Evolutionary conservation across 2,797 vertebrate genomes (phyloP), one percentile per base, ranked within the genome.

Genomic region (Halcyon smyrnensis): DNA sequence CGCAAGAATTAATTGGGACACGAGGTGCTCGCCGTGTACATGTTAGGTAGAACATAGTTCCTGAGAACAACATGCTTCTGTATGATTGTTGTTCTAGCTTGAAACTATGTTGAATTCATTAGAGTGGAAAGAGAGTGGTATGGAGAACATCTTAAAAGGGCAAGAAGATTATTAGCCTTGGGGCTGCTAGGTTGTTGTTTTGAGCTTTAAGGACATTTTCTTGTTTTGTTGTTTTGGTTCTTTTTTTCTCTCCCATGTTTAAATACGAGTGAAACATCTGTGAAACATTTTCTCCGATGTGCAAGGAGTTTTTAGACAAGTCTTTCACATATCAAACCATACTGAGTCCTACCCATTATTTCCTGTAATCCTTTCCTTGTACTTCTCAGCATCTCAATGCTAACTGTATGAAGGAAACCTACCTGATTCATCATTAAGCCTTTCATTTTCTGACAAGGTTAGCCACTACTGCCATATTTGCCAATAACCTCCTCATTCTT

Each of bases 371-470:
- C 30, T 51, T 74, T 56, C 48, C 54, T 57, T 1, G 6, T 71
- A 75, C 19, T 18, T 41, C 78, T 68, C 62, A 62, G 46, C 68
- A 62, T 57, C n/a, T 32, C 32, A 94, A 64, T 36, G 53, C 51
- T 70, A 45, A 50, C 28, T 57, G 27, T 50, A 12, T 28, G 46
- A 92, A 75, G 82, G 34, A 24, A 84, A 93, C 78, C 34, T 67
- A 56, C 67, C 56, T 89, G 87, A 77, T 75, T 85, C 82, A 91
- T 92, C 78, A 45, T 56, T 30, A 87, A 87, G 25, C 54, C 41
- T 96, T 94, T 74, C 28, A 68, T 83, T 93, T 95, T 92, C 84
- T 91, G 89, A 84, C 69, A 85, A 92, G 75, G 82, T 69, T 90
- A 85, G 68, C 71, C 45, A 75, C 48, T 71, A 34, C 79, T 78